phyloP scores from a whole-genome alignment of 2,113 vertebrate genomes.

The Cochlearius cochlearius region DNA sequence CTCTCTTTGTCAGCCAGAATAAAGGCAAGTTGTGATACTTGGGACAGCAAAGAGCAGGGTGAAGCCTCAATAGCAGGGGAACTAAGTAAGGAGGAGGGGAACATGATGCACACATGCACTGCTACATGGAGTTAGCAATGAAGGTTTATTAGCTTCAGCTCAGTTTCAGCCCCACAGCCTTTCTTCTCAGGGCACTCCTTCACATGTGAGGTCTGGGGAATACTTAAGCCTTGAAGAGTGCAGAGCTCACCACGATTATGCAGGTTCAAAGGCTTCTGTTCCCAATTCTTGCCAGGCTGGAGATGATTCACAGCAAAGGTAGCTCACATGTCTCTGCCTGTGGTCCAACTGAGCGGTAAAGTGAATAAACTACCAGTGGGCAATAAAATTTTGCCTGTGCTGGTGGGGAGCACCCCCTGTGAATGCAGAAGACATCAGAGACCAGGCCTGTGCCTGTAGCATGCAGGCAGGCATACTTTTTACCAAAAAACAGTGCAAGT shows the following conservation, averaged over 20 bases:
- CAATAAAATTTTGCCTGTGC: neutral
- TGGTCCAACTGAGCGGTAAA: rapidly evolving
- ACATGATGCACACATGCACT: rapidly evolving
- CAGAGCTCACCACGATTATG: neutral
- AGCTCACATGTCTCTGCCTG: neutral
- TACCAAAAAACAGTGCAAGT: rapidly evolving
- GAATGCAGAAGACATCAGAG: rapidly evolving
- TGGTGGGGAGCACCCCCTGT: rapidly evolving
- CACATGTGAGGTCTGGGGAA: neutral
- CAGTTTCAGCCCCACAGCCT: neutral
- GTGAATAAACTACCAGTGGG: neutral
- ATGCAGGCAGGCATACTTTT: rapidly evolving
- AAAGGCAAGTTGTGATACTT: neutral
- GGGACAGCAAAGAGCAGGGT: neutral
- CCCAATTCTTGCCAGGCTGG: neutral
- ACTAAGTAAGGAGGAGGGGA: neutral
- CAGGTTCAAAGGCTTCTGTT: neutral
- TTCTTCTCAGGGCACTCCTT: neutral
- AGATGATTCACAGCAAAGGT: neutral
- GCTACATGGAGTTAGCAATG: rapidly evolving
- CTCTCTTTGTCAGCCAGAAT: neutral
- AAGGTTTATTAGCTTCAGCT: neutral
- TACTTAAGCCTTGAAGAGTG: neutral
- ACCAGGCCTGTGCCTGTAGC: neutral
- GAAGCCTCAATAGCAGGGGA: neutral